Conservation (phyloP, 2,797 vertebrate species). For the Numenius phaeopus region DNA sequence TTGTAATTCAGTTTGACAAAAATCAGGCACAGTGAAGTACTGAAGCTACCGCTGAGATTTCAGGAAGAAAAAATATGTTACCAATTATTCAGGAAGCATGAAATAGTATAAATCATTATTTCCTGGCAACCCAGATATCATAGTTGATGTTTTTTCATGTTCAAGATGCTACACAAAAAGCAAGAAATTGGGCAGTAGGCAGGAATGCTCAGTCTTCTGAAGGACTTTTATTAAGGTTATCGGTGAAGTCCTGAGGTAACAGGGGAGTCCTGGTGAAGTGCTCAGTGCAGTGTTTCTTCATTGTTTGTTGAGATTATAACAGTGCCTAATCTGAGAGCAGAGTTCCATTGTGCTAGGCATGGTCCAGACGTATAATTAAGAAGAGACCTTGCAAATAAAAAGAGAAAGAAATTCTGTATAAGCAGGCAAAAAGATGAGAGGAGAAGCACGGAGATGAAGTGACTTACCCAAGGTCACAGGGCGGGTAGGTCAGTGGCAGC, state of each 20-base stretch:
- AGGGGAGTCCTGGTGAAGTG: neutral
- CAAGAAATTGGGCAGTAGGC: neutral
- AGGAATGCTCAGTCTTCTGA: neutral
- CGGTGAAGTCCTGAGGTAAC: neutral
- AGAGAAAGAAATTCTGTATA: neutral
- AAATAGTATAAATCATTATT: neutral
- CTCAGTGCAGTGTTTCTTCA: neutral
- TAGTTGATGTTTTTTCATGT: neutral
- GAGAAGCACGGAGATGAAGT: neutral
- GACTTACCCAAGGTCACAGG: neutral
- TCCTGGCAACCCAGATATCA: neutral
- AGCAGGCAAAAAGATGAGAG: neutral
- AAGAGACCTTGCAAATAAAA: neutral
- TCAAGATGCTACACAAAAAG: neutral
- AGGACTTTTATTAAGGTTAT: neutral
- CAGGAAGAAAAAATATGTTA: neutral
- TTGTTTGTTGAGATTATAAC: neutral
- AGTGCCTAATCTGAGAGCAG: neutral
- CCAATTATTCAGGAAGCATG: neutral
- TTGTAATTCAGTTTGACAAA: slow-evolving; percentile 21
- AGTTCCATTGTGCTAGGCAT: neutral
- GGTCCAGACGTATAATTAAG: neutral
- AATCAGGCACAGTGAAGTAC: neutral
- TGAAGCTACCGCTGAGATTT: neutral
- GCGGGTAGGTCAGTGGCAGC: neutral